Evolutionary conservation across 2,113 vertebrate genomes (phyloP).

Genomic region (Oxyruncus cristatus): DNA sequence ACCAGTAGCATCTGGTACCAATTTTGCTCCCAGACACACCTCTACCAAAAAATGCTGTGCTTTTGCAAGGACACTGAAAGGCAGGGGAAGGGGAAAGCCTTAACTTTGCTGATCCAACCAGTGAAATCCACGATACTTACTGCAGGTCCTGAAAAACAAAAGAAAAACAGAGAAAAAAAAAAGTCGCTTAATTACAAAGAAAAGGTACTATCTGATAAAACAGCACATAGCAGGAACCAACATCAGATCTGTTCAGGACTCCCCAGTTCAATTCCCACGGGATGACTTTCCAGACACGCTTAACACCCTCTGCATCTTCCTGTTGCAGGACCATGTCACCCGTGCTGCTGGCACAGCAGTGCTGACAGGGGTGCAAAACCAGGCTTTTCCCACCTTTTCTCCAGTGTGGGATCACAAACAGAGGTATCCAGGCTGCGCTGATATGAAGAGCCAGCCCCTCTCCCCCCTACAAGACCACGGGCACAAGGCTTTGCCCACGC

Average conservation of each 20-base stretch:
- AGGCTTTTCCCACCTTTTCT: background rate
- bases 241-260: background rate
- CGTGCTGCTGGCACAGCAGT: fast-evolving
- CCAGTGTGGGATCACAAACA: fast-evolving
- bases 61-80: conserved; percentile 20
- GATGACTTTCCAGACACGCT: background rate
- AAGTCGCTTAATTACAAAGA: background rate
- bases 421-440: too few relatives aligned
- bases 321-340: fast-evolving
- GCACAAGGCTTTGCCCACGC: fast-evolving
- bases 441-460: background rate
- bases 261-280: fast-evolving
- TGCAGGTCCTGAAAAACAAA: conserved; percentile 89
- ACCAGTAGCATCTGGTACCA: conserved; percentile 27
- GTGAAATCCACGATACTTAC: conserved; percentile 84
- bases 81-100: conserved; percentile 51
- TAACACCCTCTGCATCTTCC: background rate
- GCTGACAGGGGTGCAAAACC: fast-evolving
- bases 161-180: conserved; percentile 42
- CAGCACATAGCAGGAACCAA: background rate
- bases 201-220: background rate
- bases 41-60: conserved; percentile 33
- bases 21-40: conserved; percentile 39
- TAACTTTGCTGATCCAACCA: conserved; percentile 73
- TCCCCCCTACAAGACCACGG: fast-evolving